Base-by-base conservation (phyloP, 2,797 vertebrate species). In the Enteromius afrohamiltoni region DNA sequence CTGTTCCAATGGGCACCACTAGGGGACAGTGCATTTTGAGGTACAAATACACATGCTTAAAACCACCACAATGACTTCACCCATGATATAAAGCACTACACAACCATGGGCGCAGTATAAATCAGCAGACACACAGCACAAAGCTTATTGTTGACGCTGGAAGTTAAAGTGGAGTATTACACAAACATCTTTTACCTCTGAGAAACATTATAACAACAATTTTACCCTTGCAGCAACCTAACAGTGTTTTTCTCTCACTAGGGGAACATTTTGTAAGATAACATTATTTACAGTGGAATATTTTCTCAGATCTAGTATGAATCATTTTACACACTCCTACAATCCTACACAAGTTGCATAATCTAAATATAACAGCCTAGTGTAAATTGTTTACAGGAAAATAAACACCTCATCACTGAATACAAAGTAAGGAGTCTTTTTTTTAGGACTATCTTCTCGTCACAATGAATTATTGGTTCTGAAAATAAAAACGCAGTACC, bases 321-420 rank as follows among this genome's bases (percentile, higher is more conserved):
- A 40, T 82, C 60, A 74, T 65, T 82, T 74, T 40, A 65, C 70
- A 37, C 55, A 81, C 69, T 45, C 68, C 62, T 65, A 34, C 29
- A 65, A 23, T 49, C 69, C 42, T 49, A 81, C 26, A 49, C 69
- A 73, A 62, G 40, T 51, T 81, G 55, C 42, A 74, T 49, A 37
- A 81, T 81, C 13, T 73, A 62, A 34, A 81, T 34, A 73, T 64
- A 64, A 40, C 14, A 68, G 64, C 21, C 21, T 34, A 31, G 76
- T 31, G 60, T 16, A 75, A 75, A 37, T 19, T 42, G 29, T 34
- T 53, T 37, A 6, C 45, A 51, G 47, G 67, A 37, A 31, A 49
- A 9, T n/a, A 16, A 62, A 29, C 21, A 62, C 19, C 42, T 64
- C 31, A 31, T 19, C n/a, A 8, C 6, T 47, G 37, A 19, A 58